These are phyloP conservation scores for Tinea pellionella DNA, from an alignment of 2,888 invertebrate genomes.

Conservation along the genomic window DNA sequence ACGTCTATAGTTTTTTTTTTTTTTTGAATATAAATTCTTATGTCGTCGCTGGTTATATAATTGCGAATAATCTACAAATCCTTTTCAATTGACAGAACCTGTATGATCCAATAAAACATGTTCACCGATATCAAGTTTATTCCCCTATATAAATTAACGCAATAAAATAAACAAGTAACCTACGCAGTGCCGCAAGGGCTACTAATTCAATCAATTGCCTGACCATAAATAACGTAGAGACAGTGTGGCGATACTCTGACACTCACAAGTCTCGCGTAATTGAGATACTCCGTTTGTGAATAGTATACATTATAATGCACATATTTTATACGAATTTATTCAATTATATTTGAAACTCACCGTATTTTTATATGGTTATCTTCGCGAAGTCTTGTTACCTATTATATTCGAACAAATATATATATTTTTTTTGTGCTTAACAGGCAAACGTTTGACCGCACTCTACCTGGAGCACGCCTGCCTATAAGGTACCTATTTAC, in stretches of 20 bases:
- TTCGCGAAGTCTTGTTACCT: no score
- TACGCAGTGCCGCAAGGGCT: conserved; percentile 47
- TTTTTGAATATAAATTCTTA: no score
- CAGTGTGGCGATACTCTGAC: conserved; percentile 1
- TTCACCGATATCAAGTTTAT: conserved; percentile 2
- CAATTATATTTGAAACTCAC: background rate
- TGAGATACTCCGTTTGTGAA: background rate
- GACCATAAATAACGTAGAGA: conserved; percentile 21
- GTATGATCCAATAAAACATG: conserved; percentile 6
- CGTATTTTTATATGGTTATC: background rate
- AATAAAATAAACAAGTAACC: conserved; percentile 10
- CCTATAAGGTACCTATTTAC: no score
- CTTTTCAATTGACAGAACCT: conserved; percentile 6
- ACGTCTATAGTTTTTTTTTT: no score
- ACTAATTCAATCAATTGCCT: conserved; percentile 66
- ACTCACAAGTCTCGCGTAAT: conserved; percentile 7
- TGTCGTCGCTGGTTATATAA: background rate
- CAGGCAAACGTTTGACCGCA: no score
- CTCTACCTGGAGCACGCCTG: no score
- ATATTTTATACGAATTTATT: background rate
- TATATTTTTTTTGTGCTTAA: no score
- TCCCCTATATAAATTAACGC: conserved; percentile 3
- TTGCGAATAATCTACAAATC: background rate
- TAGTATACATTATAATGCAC: background rate
- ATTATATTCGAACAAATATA: no score